Base-by-base conservation (phyloP, 2,888 invertebrate species). In the Choristoneura rosaceana region DNA sequence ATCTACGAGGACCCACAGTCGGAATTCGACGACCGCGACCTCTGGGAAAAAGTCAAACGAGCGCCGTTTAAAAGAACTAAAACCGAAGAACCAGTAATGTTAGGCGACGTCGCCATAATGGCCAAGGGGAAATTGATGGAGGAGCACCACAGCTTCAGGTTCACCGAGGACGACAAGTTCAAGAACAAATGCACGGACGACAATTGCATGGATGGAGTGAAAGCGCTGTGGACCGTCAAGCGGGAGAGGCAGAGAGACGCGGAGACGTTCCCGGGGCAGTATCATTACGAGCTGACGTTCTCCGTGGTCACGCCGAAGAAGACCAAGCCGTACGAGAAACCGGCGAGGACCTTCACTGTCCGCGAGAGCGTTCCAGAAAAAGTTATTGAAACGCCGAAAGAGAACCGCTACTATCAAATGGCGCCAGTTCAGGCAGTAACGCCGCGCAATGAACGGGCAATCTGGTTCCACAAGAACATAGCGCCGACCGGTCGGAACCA, bases 161-260 rank as follows among this genome's bases (percentile, higher is more conserved):
- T 96, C 79, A 86, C 95, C 0, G 95, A 95, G 81, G 92, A 92
- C 74, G 87, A 92, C 52, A 80, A 78, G 61, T 80, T 84, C 1
- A 84, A 83, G 73, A 85, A 86, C 58, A 90, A 88, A 71, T 93
- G 93, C 77, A 78, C 75, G 33, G 83, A 93, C 58, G 93, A 94
- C 41, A 92, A 92, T 76, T 95, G 95, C 74, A 91, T 88, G 77
- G 92, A 94, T 74, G 91, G 90, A 47, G 91, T 96, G 4, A 91
- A 95, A 80, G 96, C 96, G 0, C 84, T 96, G 70, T 97, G 97
- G 97, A 95, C 95, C 0, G 96, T 96, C 4, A 96, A 96, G 86
- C 94, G 96, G 67, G 95, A 96, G 67, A 89, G 96, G 58, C 96
- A 97, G 84, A 93, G 95, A 70, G 95, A 96, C 78, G 84, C 86